Evolutionary conservation across 2,797 vertebrate species (phyloP).

Genomic region (Lepus townsendii): DNA sequence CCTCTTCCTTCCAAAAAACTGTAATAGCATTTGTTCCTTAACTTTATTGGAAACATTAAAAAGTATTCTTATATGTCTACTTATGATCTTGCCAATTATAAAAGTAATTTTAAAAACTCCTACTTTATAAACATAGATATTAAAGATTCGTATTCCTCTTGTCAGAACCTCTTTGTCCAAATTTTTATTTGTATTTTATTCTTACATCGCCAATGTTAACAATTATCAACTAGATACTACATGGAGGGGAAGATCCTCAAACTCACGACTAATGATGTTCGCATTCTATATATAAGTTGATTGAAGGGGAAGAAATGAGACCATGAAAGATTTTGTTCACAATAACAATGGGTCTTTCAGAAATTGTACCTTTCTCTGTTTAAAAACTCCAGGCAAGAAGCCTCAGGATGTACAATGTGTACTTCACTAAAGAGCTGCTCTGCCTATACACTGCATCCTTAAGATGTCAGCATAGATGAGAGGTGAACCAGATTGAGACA

Average conservation of each 20-base stretch:
- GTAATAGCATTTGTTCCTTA: background rate
- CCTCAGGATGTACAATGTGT: background rate
- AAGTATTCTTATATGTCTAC: background rate
- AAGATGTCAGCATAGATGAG: background rate
- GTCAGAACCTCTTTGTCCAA: background rate
- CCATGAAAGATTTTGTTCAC: background rate
- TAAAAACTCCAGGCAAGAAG: background rate
- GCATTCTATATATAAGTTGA: background rate
- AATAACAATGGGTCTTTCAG: background rate
- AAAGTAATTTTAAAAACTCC: background rate
- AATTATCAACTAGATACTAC: background rate
- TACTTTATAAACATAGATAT: background rate
- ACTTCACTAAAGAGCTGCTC: background rate
- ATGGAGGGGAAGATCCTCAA: background rate
- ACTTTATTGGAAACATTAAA: conserved; percentile 8
- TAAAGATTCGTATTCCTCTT: background rate
- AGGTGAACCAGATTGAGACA: background rate
- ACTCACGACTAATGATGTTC: background rate
- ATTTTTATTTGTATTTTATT: conserved; percentile 24
- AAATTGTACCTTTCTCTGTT: background rate
- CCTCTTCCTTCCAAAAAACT: background rate
- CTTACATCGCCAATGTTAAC: background rate
- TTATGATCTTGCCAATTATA: background rate
- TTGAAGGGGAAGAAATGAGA: background rate
- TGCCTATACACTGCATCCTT: background rate